These are phyloP conservation scores for Acanthoscelides obtectus DNA, from an alignment of 2,888 invertebrate genomes.

Conservation along the genomic window DNA sequence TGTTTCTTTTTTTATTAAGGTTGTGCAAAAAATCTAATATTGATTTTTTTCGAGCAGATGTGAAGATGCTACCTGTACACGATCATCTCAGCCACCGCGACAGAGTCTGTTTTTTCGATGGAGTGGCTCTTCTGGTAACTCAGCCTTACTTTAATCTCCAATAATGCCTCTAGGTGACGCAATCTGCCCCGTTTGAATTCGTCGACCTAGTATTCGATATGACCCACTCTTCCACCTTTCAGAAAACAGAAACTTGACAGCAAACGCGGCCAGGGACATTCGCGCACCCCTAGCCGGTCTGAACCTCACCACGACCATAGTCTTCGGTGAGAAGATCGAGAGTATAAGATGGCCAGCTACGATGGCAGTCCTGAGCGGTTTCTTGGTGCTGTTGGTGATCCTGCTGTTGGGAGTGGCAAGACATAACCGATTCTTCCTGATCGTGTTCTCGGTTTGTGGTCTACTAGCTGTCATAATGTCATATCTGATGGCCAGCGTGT, in stretches of 20 bases:
- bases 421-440: conserved; percentile 83
- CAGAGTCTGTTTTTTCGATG: too few species aligned
- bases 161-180: too few species aligned
- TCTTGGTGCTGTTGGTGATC: conserved; percentile 83
- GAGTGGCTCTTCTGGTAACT: too few species aligned
- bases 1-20: too few species aligned
- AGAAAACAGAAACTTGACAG: conserved; percentile 67
- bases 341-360: conserved; percentile 80
- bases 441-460: conserved; percentile 84
- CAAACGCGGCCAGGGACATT: conserved; percentile 72
- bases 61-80: too few species aligned
- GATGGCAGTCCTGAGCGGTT: conserved; percentile 79
- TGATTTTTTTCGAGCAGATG: too few species aligned
- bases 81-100: too few species aligned
- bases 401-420: conserved; percentile 84
- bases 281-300: conserved; percentile 62
- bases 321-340: conserved; percentile 66
- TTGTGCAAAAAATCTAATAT: too few species aligned
- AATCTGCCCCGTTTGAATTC: too few species aligned
- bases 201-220: too few species aligned
- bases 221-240: too few species aligned
- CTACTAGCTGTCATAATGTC: conserved; percentile 82
- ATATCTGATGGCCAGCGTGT: conserved; percentile 84
- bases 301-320: conserved; percentile 59
- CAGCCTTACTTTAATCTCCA: too few species aligned